These are phyloP conservation scores for Xiphorhynchus erythropygius DNA, from an alignment of 2,797 vertebrate species.

Conservation along the genomic window DNA sequence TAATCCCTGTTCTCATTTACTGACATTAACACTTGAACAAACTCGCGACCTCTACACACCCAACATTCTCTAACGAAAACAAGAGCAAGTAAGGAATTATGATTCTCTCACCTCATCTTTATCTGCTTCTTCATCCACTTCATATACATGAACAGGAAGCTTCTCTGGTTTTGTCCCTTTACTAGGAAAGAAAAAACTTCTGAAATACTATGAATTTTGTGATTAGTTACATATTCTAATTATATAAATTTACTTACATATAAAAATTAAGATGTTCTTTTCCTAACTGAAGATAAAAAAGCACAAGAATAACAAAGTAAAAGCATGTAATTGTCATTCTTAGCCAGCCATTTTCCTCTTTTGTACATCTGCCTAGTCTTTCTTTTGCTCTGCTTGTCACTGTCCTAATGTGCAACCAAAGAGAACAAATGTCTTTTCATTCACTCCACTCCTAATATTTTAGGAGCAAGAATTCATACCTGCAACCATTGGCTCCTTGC, in stretches of 20 bases:
- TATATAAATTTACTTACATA: no score
- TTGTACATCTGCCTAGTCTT: background rate
- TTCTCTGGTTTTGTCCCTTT: constrained; percentile 89
- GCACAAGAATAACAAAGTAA: background rate
- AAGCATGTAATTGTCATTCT: background rate
- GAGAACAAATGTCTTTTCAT: background rate
- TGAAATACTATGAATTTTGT: background rate
- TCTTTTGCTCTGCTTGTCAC: background rate
- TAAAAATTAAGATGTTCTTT: background rate
- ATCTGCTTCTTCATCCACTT: constrained; percentile 97
- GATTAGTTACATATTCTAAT: background rate
- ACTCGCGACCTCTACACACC: background rate
- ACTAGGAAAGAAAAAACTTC: constrained; percentile 76
- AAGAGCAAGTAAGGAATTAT: background rate
- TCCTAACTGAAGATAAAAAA: background rate
- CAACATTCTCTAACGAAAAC: background rate
- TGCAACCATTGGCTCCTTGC: background rate
- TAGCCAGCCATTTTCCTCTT: background rate
- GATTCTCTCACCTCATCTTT: constrained; percentile 89
- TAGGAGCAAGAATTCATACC: background rate
- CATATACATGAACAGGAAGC: constrained; percentile 91
- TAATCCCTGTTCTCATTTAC: background rate
- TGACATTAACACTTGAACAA: background rate
- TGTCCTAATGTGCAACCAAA: background rate
- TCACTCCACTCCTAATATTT: background rate